Base-by-base conservation (phyloP, 1,140 invertebrate species). In the Harpegnathos saltator region DNA sequence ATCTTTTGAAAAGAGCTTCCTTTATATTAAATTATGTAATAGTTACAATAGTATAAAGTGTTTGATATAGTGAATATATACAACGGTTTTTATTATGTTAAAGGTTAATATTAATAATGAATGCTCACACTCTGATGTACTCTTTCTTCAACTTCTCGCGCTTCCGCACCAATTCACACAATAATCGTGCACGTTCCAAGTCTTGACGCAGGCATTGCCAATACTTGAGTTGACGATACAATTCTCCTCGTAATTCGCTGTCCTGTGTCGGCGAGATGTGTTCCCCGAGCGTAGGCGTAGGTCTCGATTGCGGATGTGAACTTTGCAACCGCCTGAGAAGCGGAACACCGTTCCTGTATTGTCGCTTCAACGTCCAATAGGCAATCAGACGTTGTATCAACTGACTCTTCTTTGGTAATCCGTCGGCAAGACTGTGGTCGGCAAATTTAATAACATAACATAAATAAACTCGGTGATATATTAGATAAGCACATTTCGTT, bases 291-390 rank as follows among this genome's bases (percentile, higher is more conserved):
- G 93, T 80, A 0, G 91, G 93, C 2, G 95, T 92, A n/a, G n/a
- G n/a, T 63, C 94, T 92, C 0, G 95, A 94, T 17, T 95, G 93
- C 52, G 95, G 95, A 24, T 96, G 95, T 22, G 96, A 95, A 88
- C 96, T 97, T 92, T 98, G 98, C 48, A 99, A 92, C 24, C 99
- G 95, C 78, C 99, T 93, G 29, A 99, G 92, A 38, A 99, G 94
- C 0, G 99, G 99, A 12, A 99, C 99, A 1, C 99, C 99, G 94
- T 99, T 99, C 63, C 99, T 94, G 77, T 97, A 97, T 91, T 99
- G 98, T n/a, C 99, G 92, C 92, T 99, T 99, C 1, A 99, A 94
- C 3, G 98, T 99, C 99, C 99, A 99, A 91, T 98, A 98, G 0
- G 97, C 97, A 62, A 98, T 97, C 3, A 99, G 94, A 17, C 98